Conservation (phyloP, 2,113 vertebrate genomes). For the Lynx canadensis region DNA sequence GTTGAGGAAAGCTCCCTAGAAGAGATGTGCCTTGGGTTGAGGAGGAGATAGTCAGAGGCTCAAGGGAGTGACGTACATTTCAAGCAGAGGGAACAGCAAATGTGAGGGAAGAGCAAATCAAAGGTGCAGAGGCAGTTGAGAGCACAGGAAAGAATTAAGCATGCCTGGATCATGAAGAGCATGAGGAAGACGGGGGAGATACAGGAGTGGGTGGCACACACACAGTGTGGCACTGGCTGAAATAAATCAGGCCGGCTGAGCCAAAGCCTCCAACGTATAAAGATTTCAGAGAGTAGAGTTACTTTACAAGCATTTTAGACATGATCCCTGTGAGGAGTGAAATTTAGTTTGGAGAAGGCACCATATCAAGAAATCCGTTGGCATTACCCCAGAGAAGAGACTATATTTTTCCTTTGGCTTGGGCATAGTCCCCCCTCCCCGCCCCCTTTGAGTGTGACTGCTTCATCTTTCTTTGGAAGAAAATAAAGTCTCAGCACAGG, state of each 20-base stretch:
- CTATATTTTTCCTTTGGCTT: constrained; percentile 66
- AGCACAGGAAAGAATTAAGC: not conserved
- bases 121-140: not conserved
- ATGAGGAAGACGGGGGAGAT: fast-evolving
- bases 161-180: not conserved
- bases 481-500: constrained; percentile 53
- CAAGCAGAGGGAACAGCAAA: not conserved
- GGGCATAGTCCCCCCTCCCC: not conserved
- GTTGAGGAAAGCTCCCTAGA: not conserved
- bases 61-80: not conserved
- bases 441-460: not conserved
- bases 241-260: not conserved
- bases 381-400: constrained; percentile 64
- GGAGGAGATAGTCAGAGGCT: not conserved
- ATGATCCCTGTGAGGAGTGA: not conserved
- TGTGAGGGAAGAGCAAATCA: not conserved
- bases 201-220: not conserved
- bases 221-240: not conserved
- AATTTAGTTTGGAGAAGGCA: constrained; percentile 35
- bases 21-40: not conserved
- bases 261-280: not conserved
- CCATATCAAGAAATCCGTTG: constrained; percentile 59
- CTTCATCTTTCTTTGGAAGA: constrained; percentile 80
- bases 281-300: not conserved
- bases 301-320: not conserved